Evolutionary conservation across 1,140 invertebrate species (phyloP), one percentile per base, ranked within the genome.

Genomic region (Atta texana): DNA sequence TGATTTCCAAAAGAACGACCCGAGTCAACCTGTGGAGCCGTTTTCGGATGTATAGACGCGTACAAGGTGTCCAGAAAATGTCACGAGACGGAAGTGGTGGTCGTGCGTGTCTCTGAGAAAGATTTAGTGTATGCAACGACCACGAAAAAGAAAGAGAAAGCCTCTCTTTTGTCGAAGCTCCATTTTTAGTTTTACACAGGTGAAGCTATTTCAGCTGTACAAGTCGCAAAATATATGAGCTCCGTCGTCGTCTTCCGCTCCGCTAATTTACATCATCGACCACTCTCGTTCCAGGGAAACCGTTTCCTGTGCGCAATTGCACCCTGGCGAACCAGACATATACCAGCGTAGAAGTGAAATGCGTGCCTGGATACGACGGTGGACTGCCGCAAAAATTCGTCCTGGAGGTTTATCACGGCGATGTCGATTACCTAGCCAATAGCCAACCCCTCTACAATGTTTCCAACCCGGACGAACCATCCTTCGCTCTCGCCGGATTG

Each of bases 311-410:
- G 4, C 96, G 96, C 51, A 98, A 98, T 94, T 98, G 97, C 92
- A 96, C 96, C 2, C 94, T 98, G 77, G 96, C 96, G 84, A 98
- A 98, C 93, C 96, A 97, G 92, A 98, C 97, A 6, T 96, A 96
- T 88, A 97, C 96, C 72, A 97, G 97, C 12, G 97, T 98, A 24
- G 97, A 97, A 90, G 96, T 98, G 24, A 96, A 94, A 69, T 98
- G 98, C 93, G 95, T 97, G 84, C 94, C 97, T 10, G 97, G 97
- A 39, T 98, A 98, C 94, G 98, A 98, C 93, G 98, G 98, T n/a
- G 98, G 98, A 64, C 96, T 98, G 74, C 97, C 97, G 34, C 98
- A 98, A 94, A 96, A 96, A 87, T 98, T 98, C 93, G 94, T 97
- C 28, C 95, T 98, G n/a, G 97, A 98, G 93, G 96, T 98, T 10